Conservation (phyloP, 1,140 invertebrate genomes). For the Drosophila lini region DNA sequence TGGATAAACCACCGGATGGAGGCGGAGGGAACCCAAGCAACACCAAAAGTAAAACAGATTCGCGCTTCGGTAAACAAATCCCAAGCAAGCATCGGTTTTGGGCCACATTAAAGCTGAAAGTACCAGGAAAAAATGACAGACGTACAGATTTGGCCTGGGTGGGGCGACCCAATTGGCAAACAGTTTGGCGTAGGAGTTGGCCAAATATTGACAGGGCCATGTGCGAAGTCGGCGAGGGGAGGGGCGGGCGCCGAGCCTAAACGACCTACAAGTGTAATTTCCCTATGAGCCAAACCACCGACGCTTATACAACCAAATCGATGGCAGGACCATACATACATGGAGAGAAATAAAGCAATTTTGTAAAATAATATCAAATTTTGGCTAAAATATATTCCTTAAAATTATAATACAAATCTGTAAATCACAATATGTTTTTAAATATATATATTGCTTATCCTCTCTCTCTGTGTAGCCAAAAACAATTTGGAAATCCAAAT, state of each 20-base stretch:
- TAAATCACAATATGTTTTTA: not conserved
- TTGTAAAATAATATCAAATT: not conserved
- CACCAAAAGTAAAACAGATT: conserved; percentile 48
- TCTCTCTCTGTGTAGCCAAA: conserved; percentile 20
- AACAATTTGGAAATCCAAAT: conserved; percentile 42
- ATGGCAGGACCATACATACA: conserved; percentile 23
- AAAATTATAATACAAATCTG: not conserved
- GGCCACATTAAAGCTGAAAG: conserved; percentile 50
- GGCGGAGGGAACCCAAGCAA: conserved; percentile 15
- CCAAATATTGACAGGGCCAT: conserved; percentile 52
- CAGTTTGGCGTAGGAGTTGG: conserved; percentile 35
- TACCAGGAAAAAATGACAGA: conserved; percentile 39
- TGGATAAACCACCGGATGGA: conserved; percentile 32
- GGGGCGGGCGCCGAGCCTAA: conserved; percentile 18
- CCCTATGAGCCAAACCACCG: conserved; percentile 34
- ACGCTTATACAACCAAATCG: conserved; percentile 39
- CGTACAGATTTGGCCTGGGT: conserved; percentile 2
- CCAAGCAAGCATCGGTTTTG: conserved; percentile 19
- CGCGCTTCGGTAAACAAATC: conserved; percentile 73
- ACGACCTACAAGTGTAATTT: conserved; percentile 56
- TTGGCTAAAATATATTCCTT: not conserved
- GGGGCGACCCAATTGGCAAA: conserved; percentile 33
- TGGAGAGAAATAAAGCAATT: not conserved
- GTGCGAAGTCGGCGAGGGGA: conserved; percentile 13
- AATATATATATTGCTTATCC: not conserved